Evolutionary conservation across 2,797 vertebrate genomes (phyloP).

Genomic region (Aeoliscus strigatus): DNA sequence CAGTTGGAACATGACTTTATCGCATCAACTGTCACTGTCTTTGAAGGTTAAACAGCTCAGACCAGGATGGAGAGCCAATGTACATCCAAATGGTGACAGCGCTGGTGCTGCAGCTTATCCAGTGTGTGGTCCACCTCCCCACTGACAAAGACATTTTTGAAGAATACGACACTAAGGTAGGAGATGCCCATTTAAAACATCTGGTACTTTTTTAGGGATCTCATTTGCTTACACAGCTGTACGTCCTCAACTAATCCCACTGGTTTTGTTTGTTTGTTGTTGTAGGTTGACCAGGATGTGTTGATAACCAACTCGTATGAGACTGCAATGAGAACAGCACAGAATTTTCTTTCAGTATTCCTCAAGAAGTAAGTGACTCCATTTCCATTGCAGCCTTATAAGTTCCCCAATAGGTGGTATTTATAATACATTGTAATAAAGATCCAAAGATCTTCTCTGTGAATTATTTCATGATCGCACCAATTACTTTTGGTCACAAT

Average conservation of each 20-base stretch:
- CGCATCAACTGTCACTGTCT: background rate
- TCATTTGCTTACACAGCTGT: background rate
- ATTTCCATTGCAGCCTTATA: background rate
- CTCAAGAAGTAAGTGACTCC: constrained; percentile 87
- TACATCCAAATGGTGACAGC: constrained; percentile 99
- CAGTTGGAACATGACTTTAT: no score
- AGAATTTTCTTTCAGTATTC: constrained; percentile 97
- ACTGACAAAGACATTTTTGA: constrained; percentile 84
- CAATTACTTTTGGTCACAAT: no score
- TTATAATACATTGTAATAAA: no score
- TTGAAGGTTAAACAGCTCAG: constrained; percentile 91
- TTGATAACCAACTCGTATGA: constrained; percentile 96
- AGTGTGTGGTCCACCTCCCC: constrained; percentile 95
- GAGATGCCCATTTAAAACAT: background rate
- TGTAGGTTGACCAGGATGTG: constrained; percentile 93
- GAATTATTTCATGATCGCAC: no score
- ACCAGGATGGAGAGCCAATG: constrained; percentile 92
- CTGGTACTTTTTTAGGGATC: background rate
- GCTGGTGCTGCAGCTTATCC: constrained; percentile 93
- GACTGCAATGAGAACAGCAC: constrained; percentile 95
- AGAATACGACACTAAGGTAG: constrained; percentile 87
- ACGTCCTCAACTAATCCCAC: background rate
- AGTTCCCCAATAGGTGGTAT: no score
- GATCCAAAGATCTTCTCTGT: no score
- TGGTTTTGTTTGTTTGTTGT: constrained; percentile 10